Evolutionary conservation across 2,888 invertebrate genomes (phyloP).

Genomic region (Orchestes rusci): DNA sequence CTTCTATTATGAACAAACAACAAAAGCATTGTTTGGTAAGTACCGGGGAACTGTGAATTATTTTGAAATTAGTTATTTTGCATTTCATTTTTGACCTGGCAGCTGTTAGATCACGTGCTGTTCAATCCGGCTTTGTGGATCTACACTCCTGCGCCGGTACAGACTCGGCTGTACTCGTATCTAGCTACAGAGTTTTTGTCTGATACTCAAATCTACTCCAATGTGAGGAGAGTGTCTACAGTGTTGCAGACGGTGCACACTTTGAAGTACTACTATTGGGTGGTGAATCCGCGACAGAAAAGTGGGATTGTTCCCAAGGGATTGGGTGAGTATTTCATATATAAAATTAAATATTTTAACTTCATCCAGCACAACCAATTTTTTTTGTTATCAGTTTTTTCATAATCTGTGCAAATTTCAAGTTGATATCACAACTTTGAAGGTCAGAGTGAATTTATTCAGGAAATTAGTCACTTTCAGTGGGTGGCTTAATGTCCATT

Average conservation of each 20-base stretch:
- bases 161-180: conserved; percentile 92
- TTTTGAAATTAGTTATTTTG: conserved; percentile 78
- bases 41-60: conserved; percentile 49
- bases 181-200: conserved; percentile 98
- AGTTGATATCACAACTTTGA: too few relatives aligned
- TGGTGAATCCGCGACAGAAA: conserved; percentile 89
- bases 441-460: too few relatives aligned
- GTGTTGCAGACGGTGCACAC: conserved; percentile 98
- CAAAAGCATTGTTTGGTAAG: conserved; percentile 45
- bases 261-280: conserved; percentile 99
- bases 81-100: conserved; percentile 85
- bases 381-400: too few relatives aligned
- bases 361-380: too few relatives aligned
- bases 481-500: too few relatives aligned
- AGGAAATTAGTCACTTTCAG: too few relatives aligned
- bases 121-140: conserved; percentile 99
- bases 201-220: conserved; percentile 95
- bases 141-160: conserved; percentile 93
- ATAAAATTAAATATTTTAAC: neutral
- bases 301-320: conserved; percentile 95
- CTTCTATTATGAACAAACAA: too few relatives aligned
- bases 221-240: conserved; percentile 92
- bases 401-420: too few relatives aligned
- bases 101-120: conserved; percentile 97
- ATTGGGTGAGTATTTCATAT: conserved; percentile 54